phyloP scores from a whole-genome alignment of 1,140 invertebrate species.

The Papilio dardanus region DNA sequence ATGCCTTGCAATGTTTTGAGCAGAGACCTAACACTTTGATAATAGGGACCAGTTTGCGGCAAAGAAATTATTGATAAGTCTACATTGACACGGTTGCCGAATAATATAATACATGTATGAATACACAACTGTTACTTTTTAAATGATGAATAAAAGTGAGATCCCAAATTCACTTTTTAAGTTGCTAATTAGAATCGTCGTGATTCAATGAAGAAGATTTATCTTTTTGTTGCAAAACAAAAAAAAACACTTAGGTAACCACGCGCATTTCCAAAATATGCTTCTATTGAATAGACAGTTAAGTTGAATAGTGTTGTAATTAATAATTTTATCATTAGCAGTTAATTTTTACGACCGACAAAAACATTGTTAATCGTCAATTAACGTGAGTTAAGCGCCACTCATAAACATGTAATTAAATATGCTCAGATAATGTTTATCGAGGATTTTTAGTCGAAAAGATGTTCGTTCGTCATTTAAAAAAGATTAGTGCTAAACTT shows the following conservation, averaged over 20 bases:
- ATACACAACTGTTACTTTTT: slow-evolving; percentile 29
- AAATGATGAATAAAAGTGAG: slow-evolving; percentile 1
- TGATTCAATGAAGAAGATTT: not conserved
- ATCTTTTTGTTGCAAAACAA: not conserved
- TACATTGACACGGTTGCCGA: not conserved
- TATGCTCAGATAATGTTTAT: not conserved
- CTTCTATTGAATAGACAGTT: not conserved
- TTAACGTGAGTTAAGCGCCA: slow-evolving; percentile 13
- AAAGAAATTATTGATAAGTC: slow-evolving; percentile 4
- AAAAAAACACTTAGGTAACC: not conserved
- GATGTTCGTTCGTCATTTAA: not conserved
- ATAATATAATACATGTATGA: slow-evolving; percentile 24
- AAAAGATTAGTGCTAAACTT: not conserved
- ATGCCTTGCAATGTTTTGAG: not conserved
- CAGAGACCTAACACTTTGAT: slow-evolving; percentile 2
- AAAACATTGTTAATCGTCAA: not conserved
- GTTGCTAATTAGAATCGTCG: not conserved
- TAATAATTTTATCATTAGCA: not conserved
- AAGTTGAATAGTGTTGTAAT: not conserved
- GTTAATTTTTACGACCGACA: slow-evolving; percentile 2
- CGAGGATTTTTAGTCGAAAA: not conserved
- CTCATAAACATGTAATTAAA: slow-evolving; percentile 13
- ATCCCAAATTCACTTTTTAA: slow-evolving; percentile 21
- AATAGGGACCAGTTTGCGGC: slow-evolving; percentile 8
- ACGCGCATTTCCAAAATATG: not conserved